Percentiles rank a stretch among this genome's conserved stretches.
Evolutionary conservation across 2,113 vertebrate species (phyloP).

Genomic region (Seriola aureovittata): DNA sequence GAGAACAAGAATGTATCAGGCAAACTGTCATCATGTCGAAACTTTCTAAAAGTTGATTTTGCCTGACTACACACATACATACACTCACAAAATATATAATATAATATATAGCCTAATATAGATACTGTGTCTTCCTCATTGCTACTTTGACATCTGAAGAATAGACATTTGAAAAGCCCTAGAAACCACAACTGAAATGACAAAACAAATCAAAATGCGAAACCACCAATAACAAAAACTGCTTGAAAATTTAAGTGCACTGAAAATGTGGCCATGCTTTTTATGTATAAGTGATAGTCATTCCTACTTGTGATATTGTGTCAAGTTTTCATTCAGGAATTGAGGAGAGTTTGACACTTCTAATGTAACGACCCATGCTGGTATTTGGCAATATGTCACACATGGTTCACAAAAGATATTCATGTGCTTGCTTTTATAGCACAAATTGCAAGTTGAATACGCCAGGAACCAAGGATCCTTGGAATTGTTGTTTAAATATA

Average conservation of each 20-base stretch:
- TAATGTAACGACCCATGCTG: not conserved
- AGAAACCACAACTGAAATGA: not conserved
- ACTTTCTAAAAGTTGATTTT: not conserved
- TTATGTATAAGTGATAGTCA: not conserved
- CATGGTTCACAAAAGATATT: constrained; percentile 17
- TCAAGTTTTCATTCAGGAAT: constrained; percentile 14
- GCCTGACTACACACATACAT: not conserved
- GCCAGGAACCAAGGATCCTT: not conserved
- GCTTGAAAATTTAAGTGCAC: not conserved
- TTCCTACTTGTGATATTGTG: constrained; percentile 17
- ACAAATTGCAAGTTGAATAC: constrained; percentile 39
- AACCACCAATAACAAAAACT: not conserved
- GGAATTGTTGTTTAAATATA: constrained; percentile 6
- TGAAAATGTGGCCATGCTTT: not conserved
- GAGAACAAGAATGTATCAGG: not conserved
- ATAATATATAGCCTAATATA: not conserved
- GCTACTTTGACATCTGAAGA: not conserved
- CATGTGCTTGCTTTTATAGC: constrained; percentile 20
- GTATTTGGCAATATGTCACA: constrained; percentile 23
- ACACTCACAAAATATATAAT: not conserved
- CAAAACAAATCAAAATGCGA: no score
- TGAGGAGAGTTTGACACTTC: constrained; percentile 9
- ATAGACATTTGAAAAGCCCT: not conserved
- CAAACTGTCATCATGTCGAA: not conserved
- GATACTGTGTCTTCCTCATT: not conserved